phyloP scores from a whole-genome alignment of 2,113 vertebrate species.

The Physeter macrocephalus region DNA sequence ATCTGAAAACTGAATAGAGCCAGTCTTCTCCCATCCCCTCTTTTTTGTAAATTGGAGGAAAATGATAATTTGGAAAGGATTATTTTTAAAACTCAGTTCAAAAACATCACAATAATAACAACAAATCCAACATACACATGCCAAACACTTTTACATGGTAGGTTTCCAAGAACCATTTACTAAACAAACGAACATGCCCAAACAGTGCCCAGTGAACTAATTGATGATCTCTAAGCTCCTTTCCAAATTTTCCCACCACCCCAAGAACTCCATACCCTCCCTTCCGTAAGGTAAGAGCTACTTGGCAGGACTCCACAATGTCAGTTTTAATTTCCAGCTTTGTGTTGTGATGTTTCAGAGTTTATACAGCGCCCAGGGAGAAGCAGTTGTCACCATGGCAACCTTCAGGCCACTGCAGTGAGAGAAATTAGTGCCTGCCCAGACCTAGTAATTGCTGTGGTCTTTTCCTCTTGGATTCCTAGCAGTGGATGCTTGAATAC shows the following conservation, averaged over 20 bases:
- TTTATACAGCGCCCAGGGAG: slow-evolving; percentile 52
- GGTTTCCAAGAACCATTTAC: neutral
- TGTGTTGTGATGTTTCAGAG: slow-evolving; percentile 64
- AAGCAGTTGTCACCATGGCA: slow-evolving; percentile 66
- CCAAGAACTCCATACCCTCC: neutral
- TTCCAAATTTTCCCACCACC: neutral
- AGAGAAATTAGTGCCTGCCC: slow-evolving; percentile 68
- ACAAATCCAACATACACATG: neutral
- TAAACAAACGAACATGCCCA: neutral
- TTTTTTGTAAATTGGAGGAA: neutral
- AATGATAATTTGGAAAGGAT: slow-evolving; percentile 2
- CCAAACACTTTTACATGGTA: neutral
- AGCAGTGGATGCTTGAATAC: slow-evolving; percentile 54
- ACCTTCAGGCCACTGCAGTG: slow-evolving; percentile 58
- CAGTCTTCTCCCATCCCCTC: neutral
- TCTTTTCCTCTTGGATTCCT: slow-evolving; percentile 57
- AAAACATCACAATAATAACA: neutral
- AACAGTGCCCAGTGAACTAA: neutral
- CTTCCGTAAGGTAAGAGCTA: slow-evolving; percentile 25
- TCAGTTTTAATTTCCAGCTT: slow-evolving; percentile 71
- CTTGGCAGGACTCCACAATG: slow-evolving; percentile 54
- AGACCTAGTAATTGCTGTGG: slow-evolving; percentile 59
- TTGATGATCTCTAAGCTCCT: neutral
- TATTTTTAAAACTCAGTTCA: neutral
- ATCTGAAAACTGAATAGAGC: neutral